Evolutionary conservation across 2,888 invertebrate species (phyloP), one percentile per base, ranked within the genome.

Genomic region (Homarus gammarus): DNA sequence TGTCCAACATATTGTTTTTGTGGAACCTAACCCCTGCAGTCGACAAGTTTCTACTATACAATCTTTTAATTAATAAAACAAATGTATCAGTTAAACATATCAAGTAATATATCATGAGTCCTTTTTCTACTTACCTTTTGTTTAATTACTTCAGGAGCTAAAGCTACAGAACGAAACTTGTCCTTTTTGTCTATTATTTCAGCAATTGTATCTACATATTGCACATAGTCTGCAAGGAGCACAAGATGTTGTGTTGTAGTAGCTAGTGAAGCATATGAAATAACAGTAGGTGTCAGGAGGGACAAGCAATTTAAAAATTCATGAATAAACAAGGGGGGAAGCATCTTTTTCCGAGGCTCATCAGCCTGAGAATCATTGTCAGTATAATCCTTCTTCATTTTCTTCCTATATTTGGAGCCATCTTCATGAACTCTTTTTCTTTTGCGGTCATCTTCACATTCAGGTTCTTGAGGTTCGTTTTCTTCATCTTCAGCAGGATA

Each of bases 221-320:
- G 33, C 27, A 86, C 51, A 36, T 27, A 40, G 10, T 86, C 70
- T 70, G 86, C 15, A 49, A 86, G 8, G 27, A 79, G 78, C 22
- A 38, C 22, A 6, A 86, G 70, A 27, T 78, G 33, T 40, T 70
- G 27, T n/a, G 70, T 64, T 33, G 38, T 49, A 36, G 38, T 68
- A 10, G 70, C 33, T 5, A 49, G 61, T 49, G 86, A 49, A 38
- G 70, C 68, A 27, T 15, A 64, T n/a, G 78, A n/a, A 8, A 79
- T 31, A 36, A 79, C 38, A 6, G 36, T 70, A n/a, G 86, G 86
- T 38, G 51, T 22, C 2, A 86, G 70, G 31, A 86, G 79, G 8
- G 33, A 40, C 49, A 86, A 64, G 56, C 79, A 79, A 44, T 86
- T 86, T 33, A 86, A 40, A 33, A 64, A 86, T 31, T 86, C 86